phyloP scores from a whole-genome alignment of 2,888 invertebrate genomes.

The Lepidonotus clava region DNA sequence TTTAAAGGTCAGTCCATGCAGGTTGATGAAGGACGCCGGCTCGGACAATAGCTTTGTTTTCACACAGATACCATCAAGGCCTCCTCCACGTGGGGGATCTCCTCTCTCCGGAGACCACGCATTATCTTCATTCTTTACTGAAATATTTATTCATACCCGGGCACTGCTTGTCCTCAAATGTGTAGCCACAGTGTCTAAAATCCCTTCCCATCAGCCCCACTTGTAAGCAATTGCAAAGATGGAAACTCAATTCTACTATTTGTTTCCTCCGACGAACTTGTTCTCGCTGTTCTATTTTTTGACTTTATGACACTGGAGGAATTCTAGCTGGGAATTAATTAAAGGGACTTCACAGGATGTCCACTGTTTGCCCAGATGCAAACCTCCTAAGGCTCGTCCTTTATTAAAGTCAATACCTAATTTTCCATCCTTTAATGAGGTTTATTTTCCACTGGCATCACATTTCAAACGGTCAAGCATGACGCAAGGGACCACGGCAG shows the following conservation, averaged over 20 bases:
- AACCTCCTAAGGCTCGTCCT: conserved; percentile 7
- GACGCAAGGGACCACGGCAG: background rate
- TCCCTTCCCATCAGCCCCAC: background rate
- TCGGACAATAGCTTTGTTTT: conserved; percentile 43
- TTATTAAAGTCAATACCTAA: conserved; percentile 15
- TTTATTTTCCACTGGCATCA: background rate
- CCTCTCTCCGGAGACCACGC: background rate
- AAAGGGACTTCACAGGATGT: conserved; percentile 5
- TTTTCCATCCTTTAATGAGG: background rate
- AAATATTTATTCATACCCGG: background rate
- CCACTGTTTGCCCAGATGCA: conserved; percentile 17
- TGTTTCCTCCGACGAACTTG: background rate
- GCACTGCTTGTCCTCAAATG: background rate
- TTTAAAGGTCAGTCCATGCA: conserved; percentile 26
- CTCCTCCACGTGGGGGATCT: conserved; percentile 24
- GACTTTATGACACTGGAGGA: background rate
- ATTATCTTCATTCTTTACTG: conserved; percentile 19
- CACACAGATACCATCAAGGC: background rate
- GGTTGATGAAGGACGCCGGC: conserved; percentile 4
- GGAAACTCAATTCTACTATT: background rate
- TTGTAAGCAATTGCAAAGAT: too few species aligned
- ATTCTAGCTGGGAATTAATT: background rate
- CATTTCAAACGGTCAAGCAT: conserved; percentile 28
- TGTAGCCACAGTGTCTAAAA: background rate
- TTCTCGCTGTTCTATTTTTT: background rate